Base-by-base conservation (phyloP, 2,888 invertebrate genomes). In the Hemistola chrysoprasaria region DNA sequence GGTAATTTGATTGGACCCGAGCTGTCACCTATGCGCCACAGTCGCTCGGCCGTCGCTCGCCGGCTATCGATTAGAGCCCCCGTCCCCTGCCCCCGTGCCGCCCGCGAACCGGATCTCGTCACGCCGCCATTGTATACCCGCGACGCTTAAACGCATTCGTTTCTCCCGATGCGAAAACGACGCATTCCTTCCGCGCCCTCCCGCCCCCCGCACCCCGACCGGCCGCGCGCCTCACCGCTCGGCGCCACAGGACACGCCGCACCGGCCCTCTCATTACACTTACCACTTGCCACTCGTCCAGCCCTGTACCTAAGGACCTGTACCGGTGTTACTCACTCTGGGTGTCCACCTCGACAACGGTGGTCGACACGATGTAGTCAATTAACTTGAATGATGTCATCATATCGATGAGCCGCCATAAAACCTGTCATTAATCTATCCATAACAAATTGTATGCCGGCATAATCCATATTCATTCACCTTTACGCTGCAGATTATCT, bases 131-230 rank as follows among this genome's bases (percentile, higher is more conserved):
- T 87, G 87, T 87, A 82, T 87, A 86, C 85, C 83, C 86, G 86
- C 87, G 87, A 86, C 84, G 86, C 87, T 87, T 87, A 86, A 86
- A 86, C 87, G 87, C 87, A 88, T 88, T 88, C 87, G 87, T 87
- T 88, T 88, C 87, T 88, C 87, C 87, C 86, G 86, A 87, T 88
- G 87, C 87, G 87, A 88, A 87, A 87, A 87, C 87, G 87, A 87
- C 87, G 87, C 87, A 87, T 87, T 87, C 87, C 87, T 87, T 87
- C 87, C 87, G 83, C 83, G 79, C 85, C 78, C 77, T 78, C 78
- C 68, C 74, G 75, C 71, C 62, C 77, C 77, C 73, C 74, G 65
- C 75, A 59, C 63, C 66, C 63, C 66, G 65, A 57, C 64, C 68
- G 65, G 58, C 68, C 67, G 65, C 62, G 52, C 64, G 71, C 67